Evolutionary conservation across 2,113 vertebrate genomes (phyloP).

Genomic region (Xenopus tropicalis): DNA sequence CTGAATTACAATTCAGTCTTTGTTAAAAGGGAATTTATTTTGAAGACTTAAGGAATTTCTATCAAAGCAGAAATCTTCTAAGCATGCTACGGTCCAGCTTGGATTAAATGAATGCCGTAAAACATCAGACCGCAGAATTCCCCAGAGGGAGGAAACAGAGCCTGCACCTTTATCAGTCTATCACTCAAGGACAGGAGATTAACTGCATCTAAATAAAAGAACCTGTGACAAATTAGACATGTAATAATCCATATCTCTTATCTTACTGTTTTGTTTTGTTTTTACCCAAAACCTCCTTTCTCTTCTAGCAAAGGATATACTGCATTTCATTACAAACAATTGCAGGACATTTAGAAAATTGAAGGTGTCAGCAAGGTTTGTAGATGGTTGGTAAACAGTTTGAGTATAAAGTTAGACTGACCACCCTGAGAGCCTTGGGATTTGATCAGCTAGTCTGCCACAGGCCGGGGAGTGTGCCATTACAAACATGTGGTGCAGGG

Average conservation of each 20-base stretch:
- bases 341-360: no score
- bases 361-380: no score
- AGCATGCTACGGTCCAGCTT: slow-evolving; percentile 33
- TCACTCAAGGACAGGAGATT: slow-evolving; percentile 42
- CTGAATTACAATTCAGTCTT: slow-evolving; percentile 42
- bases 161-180: slow-evolving; percentile 38
- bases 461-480: no score
- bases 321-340: no score
- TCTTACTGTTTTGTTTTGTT: slow-evolving; percentile 20
- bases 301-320: no score
- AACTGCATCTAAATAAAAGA: slow-evolving; percentile 33
- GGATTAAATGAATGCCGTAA: slow-evolving; percentile 42
- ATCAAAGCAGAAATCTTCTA: slow-evolving; percentile 40
- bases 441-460: no score
- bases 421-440: no score
- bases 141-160: slow-evolving; percentile 26
- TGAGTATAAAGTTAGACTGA: no score
- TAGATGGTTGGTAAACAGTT: no score
- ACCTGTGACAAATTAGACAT: slow-evolving; percentile 43
- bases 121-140: slow-evolving; percentile 35
- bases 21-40: slow-evolving; percentile 40
- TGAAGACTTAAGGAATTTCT: slow-evolving; percentile 34
- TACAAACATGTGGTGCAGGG: no score
- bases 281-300: no score
- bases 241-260: slow-evolving; percentile 36